Base-by-base conservation (phyloP, 1,140 invertebrate genomes). In the Megalopta genalis region DNA sequence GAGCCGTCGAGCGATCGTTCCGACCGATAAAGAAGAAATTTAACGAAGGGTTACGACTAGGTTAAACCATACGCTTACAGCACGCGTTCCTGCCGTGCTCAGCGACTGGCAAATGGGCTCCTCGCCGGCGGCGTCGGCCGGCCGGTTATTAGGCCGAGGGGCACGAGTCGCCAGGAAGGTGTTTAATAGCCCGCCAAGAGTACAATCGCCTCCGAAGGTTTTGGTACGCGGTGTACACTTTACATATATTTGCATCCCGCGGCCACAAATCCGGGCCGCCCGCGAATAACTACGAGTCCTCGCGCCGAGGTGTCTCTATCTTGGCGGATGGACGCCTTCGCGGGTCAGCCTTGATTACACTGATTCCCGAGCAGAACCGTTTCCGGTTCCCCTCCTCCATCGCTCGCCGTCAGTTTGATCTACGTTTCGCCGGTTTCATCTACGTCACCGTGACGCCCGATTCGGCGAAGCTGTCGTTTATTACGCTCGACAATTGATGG, bases 131-230 rank as follows among this genome's bases (percentile, higher is more conserved):
- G 80, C 71, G 63, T 82, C 75, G 75, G 82, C 65, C 82, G 86
- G 85, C 77, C 79, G 84, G 88, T 91, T 90, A 91, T 91, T 90
- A 91, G 80, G 77, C 67, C 49, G 85, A 86, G 80, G 81, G 46
- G 87, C 76, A 88, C 88, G 74, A 72, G 86, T 90, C 88, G 88
- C 87, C 88, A 69, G 90, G 89, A 90, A 91, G 90, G 89, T 90
- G 88, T 92, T 91, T 92, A 93, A 93, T 92, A 90, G 91, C 88
- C 86, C 80, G 8, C 79, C 84, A 90, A 89, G 88, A 88, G 89
- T 89, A 88, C 90, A 90, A 91, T 92, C 90, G 86, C 81, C 82
- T 76, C 52, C 65, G 66, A 74, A 64, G 68, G 75, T 87, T 83
- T 84, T 62, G 83, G 81, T 72, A 65, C 80, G 82, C 78, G 81